Evolutionary conservation across 2,797 vertebrate genomes (phyloP).

Genomic region (Fistularia tabacaria): DNA sequence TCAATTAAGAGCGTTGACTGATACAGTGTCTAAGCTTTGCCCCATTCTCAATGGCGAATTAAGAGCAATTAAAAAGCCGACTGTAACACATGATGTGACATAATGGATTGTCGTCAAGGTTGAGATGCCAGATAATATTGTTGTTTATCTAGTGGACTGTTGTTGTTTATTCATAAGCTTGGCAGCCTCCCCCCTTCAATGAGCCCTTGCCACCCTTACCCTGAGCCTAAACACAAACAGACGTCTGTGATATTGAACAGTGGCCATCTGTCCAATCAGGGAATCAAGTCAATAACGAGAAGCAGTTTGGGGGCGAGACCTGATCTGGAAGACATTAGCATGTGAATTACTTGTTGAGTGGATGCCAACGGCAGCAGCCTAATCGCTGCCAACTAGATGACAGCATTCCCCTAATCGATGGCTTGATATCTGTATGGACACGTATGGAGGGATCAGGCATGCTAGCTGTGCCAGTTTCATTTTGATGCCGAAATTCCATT

Average conservation of each 20-base stretch:
- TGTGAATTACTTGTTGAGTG: slow-evolving; percentile 76
- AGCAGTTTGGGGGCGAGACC: slow-evolving; percentile 72
- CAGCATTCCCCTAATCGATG: slow-evolving; percentile 68
- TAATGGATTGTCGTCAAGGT: slow-evolving; percentile 71
- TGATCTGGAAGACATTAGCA: slow-evolving; percentile 78
- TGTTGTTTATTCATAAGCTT: slow-evolving; percentile 71
- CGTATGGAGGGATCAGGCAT: slow-evolving; percentile 61
- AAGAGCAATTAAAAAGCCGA: slow-evolving; percentile 67
- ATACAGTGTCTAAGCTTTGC: slow-evolving; percentile 47
- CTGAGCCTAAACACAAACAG: slow-evolving; percentile 65
- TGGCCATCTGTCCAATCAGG: slow-evolving; percentile 79
- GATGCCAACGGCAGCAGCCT: slow-evolving; percentile 68
- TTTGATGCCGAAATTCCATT: slow-evolving; percentile 27
- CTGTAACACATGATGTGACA: slow-evolving; percentile 65
- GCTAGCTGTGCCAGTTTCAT: slow-evolving; percentile 29
- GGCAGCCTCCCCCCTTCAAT: slow-evolving; percentile 16
- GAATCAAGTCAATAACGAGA: slow-evolving; percentile 73
- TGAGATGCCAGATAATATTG: slow-evolving; percentile 69
- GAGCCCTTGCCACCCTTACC: slow-evolving; percentile 25
- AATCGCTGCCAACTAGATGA: slow-evolving; percentile 68
- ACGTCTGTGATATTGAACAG: slow-evolving; percentile 69
- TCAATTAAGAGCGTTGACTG: slow-evolving; percentile 65
- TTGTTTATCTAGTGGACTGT: slow-evolving; percentile 71
- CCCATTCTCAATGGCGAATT: slow-evolving; percentile 53
- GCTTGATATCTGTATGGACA: slow-evolving; percentile 68